A percentile compares a stretch with the other conserved stretches of the same genome.
Conservation (phyloP, 2,113 vertebrate genomes). For the Rhinogobius similis region DNA sequence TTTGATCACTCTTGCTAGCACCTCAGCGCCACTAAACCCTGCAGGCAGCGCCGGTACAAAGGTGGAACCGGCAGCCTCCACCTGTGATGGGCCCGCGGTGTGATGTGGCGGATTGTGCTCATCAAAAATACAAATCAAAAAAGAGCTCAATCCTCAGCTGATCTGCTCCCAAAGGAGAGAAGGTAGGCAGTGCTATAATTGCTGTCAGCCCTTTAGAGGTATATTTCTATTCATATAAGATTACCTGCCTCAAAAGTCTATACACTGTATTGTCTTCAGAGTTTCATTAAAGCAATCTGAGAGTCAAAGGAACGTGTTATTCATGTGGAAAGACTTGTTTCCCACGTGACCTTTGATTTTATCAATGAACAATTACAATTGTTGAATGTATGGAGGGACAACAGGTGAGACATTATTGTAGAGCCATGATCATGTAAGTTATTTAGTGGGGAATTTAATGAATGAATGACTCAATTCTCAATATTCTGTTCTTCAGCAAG, state of each 20-base stretch:
- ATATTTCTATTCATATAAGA: conserved; percentile 69
- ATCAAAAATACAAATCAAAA: conserved; percentile 66
- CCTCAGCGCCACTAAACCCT: conserved; percentile 33
- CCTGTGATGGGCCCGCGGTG: conserved; percentile 32
- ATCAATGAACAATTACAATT: conserved; percentile 31
- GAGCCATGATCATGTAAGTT: conserved; percentile 13
- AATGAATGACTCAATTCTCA: conserved; percentile 4
- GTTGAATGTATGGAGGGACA: conserved; percentile 26
- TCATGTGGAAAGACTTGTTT: not conserved
- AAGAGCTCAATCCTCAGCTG: conserved; percentile 49
- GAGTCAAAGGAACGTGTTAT: conserved; percentile 41
- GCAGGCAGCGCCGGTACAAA: conserved; percentile 29
- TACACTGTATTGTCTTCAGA: conserved; percentile 48
- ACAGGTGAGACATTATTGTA: conserved; percentile 29
- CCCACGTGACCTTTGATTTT: conserved; percentile 19
- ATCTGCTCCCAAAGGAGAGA: conserved; percentile 47
- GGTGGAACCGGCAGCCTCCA: conserved; percentile 17
- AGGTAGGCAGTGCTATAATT: conserved; percentile 48
- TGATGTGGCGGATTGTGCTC: conserved; percentile 59
- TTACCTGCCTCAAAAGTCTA: conserved; percentile 58
- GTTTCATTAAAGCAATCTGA: conserved; percentile 60
- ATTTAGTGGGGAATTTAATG: too few relatives aligned
- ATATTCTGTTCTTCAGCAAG: not conserved
- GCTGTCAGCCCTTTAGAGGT: conserved; percentile 60
- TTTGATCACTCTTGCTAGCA: conserved; percentile 43